A percentile compares a stretch with the other conserved stretches of the same genome.
phyloP scores from a whole-genome alignment of 1,140 invertebrate genomes.

The Proctacanthus coquilletti region DNA sequence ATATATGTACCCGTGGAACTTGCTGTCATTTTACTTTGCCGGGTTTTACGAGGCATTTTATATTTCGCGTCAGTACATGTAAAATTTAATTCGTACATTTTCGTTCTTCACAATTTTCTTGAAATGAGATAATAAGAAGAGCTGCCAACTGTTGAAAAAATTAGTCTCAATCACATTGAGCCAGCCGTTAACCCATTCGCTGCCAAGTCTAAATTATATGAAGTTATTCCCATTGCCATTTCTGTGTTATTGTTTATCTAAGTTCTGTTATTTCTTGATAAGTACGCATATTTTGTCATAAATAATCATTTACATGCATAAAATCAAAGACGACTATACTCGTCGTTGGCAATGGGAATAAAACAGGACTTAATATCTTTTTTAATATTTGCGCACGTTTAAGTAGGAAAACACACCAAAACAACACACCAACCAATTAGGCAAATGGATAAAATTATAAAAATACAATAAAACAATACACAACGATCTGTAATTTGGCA shows the following conservation, averaged over 20 bases:
- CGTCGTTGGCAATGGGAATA: not conserved
- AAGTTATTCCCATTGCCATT: constrained; percentile 1
- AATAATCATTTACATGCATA: not conserved
- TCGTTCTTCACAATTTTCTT: no score
- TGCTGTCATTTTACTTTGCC: no score
- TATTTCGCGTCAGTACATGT: no score
- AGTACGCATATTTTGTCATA: not conserved
- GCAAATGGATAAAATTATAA: not conserved
- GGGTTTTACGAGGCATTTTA: no score
- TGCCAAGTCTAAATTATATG: no score
- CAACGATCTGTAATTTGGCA: not conserved
- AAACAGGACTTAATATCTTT: not conserved
- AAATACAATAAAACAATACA: not conserved
- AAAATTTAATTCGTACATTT: no score
- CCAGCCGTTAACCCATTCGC: constrained; percentile 1
- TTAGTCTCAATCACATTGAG: no score
- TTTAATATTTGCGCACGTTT: not conserved
- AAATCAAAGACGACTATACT: not conserved
- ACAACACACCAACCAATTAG: no score
- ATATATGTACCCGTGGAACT: no score
- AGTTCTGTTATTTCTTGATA: constrained; percentile 1
- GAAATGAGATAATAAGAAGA: no score
- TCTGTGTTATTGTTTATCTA: not conserved
- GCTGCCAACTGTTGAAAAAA: no score
- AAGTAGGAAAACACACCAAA: not conserved